Conservation (phyloP, 2,797 vertebrate genomes). For the Micropoecilia bifurca region DNA sequence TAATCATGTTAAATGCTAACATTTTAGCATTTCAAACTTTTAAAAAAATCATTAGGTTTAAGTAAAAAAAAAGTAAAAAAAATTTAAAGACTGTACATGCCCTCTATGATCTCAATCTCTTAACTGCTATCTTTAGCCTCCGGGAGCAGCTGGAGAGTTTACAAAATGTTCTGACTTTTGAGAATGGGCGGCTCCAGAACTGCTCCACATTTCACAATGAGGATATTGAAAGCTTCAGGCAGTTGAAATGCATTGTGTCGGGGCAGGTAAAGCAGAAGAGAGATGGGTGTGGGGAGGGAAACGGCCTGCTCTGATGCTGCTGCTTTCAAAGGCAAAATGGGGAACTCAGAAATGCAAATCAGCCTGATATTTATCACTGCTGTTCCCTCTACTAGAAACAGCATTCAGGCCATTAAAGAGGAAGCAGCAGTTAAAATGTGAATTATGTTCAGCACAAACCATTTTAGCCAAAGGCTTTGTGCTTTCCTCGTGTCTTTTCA, state of each 20-base stretch:
- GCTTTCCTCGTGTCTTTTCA: not conserved
- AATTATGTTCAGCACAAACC: constrained; percentile 18
- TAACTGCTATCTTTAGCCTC: not conserved
- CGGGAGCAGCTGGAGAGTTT: not conserved
- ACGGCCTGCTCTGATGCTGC: constrained; percentile 53
- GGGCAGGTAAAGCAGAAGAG: constrained; percentile 76
- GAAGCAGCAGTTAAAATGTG: constrained; percentile 45
- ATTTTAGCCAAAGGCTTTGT: constrained; percentile 6
- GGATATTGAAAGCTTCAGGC: constrained; percentile 42
- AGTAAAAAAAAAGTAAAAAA: not conserved
- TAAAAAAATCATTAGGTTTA: not conserved
- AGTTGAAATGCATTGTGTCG: constrained; percentile 39
- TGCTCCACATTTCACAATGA: constrained; percentile 27
- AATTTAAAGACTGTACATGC: not conserved
- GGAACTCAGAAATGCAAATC: constrained; percentile 83
- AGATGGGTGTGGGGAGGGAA: constrained; percentile 29
- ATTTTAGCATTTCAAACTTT: not conserved
- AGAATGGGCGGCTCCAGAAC: not conserved
- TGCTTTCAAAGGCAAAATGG: constrained; percentile 70
- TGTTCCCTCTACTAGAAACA: constrained; percentile 68
- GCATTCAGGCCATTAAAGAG: constrained; percentile 58
- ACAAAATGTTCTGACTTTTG: not conserved
- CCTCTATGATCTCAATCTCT: not conserved
- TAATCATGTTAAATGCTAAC: not conserved
- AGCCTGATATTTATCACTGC: constrained; percentile 61